phyloP scores from a whole-genome alignment of 2,797 vertebrate species.

The Halcyon leucocephala region DNA sequence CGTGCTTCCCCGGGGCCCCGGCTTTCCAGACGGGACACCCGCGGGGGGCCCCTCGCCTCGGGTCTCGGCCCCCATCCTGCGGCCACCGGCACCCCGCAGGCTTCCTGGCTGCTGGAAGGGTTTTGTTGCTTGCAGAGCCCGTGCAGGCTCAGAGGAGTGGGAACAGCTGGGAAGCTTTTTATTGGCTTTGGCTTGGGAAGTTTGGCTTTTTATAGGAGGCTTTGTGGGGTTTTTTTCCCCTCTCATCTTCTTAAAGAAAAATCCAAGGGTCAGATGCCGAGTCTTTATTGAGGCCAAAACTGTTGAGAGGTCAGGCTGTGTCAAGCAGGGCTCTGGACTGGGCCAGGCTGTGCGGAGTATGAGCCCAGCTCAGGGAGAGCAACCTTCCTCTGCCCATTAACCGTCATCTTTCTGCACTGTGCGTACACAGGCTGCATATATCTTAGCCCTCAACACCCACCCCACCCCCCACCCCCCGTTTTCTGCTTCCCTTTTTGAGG shows the following conservation, averaged over 20 bases:
- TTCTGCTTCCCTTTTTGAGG: not conserved
- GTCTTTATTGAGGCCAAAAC: not conserved
- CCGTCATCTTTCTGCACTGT: not conserved
- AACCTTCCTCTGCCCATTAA: accelerated
- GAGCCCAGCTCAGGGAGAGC: not conserved
- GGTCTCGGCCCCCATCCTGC: not conserved
- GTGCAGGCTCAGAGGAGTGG: accelerated
- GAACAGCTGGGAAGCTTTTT: conserved; percentile 44
- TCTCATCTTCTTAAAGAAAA: conserved; percentile 2
- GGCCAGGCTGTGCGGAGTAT: not conserved
- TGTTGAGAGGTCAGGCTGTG: not conserved
- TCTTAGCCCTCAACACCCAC: not conserved
- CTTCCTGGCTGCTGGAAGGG: not conserved
- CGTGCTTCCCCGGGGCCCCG: conserved; percentile 15
- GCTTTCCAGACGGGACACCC: conserved; percentile 58
- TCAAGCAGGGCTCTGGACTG: not conserved
- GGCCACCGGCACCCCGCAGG: not conserved
- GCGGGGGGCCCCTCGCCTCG: not conserved
- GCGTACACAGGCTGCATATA: accelerated
- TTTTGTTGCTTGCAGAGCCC: not conserved
- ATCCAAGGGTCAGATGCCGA: not conserved
- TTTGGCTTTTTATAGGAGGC: conserved; percentile 12
- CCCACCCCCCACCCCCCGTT: not conserved
- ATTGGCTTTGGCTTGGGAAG: conserved; percentile 34
- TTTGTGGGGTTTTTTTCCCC: not conserved